A percentile compares a stretch with the other conserved stretches of the same genome.
These are phyloP conservation scores for Diphyllodes magnificus DNA, from an alignment of 2,113 vertebrate genomes.

Conservation along the genomic window DNA sequence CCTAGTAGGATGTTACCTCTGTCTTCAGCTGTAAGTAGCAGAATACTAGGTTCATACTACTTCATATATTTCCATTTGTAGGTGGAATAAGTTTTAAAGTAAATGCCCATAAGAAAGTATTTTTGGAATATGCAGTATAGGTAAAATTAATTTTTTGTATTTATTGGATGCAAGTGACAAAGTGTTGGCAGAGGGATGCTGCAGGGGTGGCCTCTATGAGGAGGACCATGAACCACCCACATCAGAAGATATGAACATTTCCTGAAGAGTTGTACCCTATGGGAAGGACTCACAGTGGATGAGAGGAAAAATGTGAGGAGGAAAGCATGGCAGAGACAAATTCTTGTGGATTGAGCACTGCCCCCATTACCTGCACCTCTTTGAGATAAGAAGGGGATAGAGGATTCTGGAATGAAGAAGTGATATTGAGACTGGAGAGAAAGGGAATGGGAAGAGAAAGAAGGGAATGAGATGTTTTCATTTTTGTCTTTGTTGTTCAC, in stretches of 20 bases:
- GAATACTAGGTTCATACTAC: not conserved
- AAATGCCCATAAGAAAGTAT: not conserved
- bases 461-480: rapidly evolving
- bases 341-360: not conserved
- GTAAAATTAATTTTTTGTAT: not conserved
- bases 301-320: not conserved
- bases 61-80: not conserved
- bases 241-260: not conserved
- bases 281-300: not conserved
- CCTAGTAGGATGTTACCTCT: not conserved
- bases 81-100: not conserved
- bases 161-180: not conserved
- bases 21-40: not conserved
- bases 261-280: not conserved
- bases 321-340: not conserved
- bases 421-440: not conserved
- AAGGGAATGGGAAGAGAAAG: not conserved
- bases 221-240: not conserved
- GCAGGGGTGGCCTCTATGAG: not conserved
- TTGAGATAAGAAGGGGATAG: not conserved
- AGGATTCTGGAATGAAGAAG: not conserved
- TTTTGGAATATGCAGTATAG: not conserved
- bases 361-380: rapidly evolving
- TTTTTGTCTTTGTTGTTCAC: not conserved
- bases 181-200: not conserved